Base-by-base conservation (phyloP, 2,113 vertebrate species). In the Rissa tridactyla region DNA sequence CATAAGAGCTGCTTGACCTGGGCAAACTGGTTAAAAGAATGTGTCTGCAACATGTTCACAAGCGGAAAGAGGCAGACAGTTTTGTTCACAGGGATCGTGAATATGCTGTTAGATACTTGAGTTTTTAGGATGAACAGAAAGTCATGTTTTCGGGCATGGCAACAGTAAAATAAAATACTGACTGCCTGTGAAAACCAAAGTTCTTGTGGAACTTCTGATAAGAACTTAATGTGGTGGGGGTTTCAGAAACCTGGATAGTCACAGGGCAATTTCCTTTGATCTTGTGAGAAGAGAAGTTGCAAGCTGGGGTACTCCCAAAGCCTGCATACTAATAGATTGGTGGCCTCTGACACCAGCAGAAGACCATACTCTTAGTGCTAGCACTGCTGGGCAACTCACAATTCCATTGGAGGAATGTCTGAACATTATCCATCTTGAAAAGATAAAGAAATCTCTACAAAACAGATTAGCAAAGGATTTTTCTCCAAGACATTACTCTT, bases 1-100 rank as follows among this genome's bases (percentile, higher is more conserved):
- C 1, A 0, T 4, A 54, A 54, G 4, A 82, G 61, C 70, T 0
- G 1, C 73, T 8, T 58, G 54, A 52, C 55, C 55, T 58, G 20
- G 19, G 34, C 57, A 57, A 92, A 92, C 47, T 51, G 27, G 26
- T 62, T 87, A 60, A 46, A 66, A 81, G 44, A 47, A 61, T 4
- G 22, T 30, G 88, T 76, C 68, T 68, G 21, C 82, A 49, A 13
- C 17, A 27, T 1, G 13, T 64, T 47, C 18, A 15, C 51, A 55
- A 85, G 78, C 36, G 64, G 34, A 25, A 21, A 68, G 36, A 49
- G 34, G 16, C 20, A 36, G 34, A 65, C 9, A 3, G 26, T 60
- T 36, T 44, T 64, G 36, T 55, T 69, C 52, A 72, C 29, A 23
- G n/a, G 32, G 36, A 73, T 72, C 34, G 11, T 17, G 10, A 78